Base-by-base conservation (phyloP, 1,140 invertebrate species). In the Bathynomus jamesi region DNA sequence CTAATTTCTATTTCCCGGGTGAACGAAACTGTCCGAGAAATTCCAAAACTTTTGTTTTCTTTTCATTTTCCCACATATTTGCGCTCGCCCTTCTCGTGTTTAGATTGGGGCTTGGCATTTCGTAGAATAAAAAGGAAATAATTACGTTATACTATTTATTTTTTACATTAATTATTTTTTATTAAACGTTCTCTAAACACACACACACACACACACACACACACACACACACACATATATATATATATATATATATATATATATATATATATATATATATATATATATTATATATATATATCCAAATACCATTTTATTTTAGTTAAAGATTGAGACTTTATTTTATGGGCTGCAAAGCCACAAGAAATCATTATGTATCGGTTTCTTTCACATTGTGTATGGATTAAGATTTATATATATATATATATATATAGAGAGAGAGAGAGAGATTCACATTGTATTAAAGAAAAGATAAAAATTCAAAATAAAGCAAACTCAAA, bases 151-250 rank as follows among this genome's bases (percentile, higher is more conserved):
- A 66, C 65, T 24, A 28, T 24, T 30, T 30, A n/a, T n/a, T n/a
- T n/a, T n/a, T n/a, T n/a, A n/a, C n/a, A n/a, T n/a, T n/a, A n/a
- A n/a, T n/a, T n/a, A n/a, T n/a, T n/a, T n/a, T n/a, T n/a, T n/a
- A n/a, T n/a, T n/a, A n/a, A n/a, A n/a, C n/a, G n/a, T n/a, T n/a
- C n/a, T 13, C 27, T n/a, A 40, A 8, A 31, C 65, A 66, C 21
- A 66, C 8, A 66, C 30, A 66, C 28, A 66, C 13, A 66, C 29
- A 66, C 7, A 28, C 28, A 66, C 25, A 66, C 13, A 66, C 13
- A 66, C 25, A 66, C 17, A 66, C 17, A 66, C 25, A 66, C 17
- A 66, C 25, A 66, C 17, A 30, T 5, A 66, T 21, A 66, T 31
- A 66, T 31, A 66, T 31, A 66, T 21, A 66, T 5, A 30, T 21